A percentile compares a stretch with the other conserved stretches of the same genome.
Conservation (phyloP, 2,113 vertebrate genomes). For the Rutilus rutilus region DNA sequence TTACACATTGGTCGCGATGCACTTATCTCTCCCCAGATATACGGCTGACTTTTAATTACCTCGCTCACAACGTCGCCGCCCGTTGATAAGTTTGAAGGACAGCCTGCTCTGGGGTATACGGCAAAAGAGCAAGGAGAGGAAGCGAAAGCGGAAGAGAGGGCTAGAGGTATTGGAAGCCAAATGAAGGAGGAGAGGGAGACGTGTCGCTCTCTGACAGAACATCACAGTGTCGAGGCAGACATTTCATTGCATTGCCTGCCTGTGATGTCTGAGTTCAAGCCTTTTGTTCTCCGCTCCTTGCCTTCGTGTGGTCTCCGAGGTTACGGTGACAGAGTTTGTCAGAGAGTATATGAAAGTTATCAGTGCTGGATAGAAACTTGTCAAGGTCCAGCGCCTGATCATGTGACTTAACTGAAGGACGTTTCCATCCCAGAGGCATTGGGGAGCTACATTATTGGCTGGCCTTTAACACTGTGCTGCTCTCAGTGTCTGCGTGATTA, state of each 20-base stretch:
- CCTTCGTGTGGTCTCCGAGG: constrained; percentile 2
- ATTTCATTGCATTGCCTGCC: neutral
- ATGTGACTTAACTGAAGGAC: constrained; percentile 35
- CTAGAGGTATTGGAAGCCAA: neutral
- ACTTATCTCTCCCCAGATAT: constrained; percentile 71
- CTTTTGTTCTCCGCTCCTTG: neutral
- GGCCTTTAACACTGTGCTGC: neutral
- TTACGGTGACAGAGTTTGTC: constrained; percentile 22
- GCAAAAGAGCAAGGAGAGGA: constrained; percentile 20
- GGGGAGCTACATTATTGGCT: neutral
- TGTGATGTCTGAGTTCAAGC: constrained; percentile 47
- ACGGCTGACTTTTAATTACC: constrained; percentile 81
- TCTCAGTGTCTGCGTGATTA: neutral
- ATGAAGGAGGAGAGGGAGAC: constrained; percentile 20
- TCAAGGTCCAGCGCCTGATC: constrained; percentile 7
- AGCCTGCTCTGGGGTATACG: constrained; percentile 62
- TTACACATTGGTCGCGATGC: constrained; percentile 70
- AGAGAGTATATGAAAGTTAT: constrained; percentile 29
- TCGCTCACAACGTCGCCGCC: constrained; percentile 60
- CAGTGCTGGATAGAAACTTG: neutral
- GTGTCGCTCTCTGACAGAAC: constrained; percentile 42
- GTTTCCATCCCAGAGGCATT: constrained; percentile 18
- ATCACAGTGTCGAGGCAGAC: constrained; percentile 26
- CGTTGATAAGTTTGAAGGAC: constrained; percentile 73
- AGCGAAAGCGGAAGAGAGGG: neutral